Percentiles rank a stretch among this genome's conserved stretches.
These are phyloP conservation scores for Caerostris darwini DNA, from an alignment of 1,140 invertebrate genomes.

Conservation along the genomic window DNA sequence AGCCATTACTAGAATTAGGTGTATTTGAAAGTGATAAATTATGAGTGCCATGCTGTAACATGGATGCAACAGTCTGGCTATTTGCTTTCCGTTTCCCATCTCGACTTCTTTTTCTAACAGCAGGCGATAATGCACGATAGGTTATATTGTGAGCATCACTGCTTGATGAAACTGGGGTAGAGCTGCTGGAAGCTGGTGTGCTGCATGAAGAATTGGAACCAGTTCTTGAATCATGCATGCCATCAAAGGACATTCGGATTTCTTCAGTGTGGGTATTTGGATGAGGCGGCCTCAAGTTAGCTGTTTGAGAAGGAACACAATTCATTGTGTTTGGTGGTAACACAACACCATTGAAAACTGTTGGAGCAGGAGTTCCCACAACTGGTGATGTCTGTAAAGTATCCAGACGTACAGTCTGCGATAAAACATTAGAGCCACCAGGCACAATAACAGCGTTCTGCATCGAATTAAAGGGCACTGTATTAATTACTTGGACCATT, in stretches of 20 bases:
- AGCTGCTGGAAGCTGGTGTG: slow-evolving; percentile 78
- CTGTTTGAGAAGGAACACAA: slow-evolving; percentile 57
- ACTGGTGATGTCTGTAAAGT: slow-evolving; percentile 61
- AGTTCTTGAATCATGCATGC: slow-evolving; percentile 72
- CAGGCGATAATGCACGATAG: slow-evolving; percentile 79
- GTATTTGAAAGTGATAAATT: slow-evolving; percentile 80
- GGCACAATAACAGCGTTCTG: slow-evolving; percentile 89
- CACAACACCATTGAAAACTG: slow-evolving; percentile 74
- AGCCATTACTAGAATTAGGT: slow-evolving; percentile 40
- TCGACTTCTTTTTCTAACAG: slow-evolving; percentile 85
- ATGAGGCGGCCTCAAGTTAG: slow-evolving; percentile 51
- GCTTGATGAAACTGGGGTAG: slow-evolving; percentile 76
- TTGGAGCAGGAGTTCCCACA: slow-evolving; percentile 65
- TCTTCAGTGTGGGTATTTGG: slow-evolving; percentile 70
- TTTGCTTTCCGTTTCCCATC: slow-evolving; percentile 88
- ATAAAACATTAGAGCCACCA: slow-evolving; percentile 85
- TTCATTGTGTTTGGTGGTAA: slow-evolving; percentile 72
- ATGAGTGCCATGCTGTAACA: slow-evolving; percentile 88
- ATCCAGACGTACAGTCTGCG: slow-evolving; percentile 78
- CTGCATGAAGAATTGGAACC: slow-evolving; percentile 77
- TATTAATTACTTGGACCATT: slow-evolving; percentile 87
- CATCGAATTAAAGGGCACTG: slow-evolving; percentile 83
- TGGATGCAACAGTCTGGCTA: slow-evolving; percentile 87
- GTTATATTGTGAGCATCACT: slow-evolving; percentile 74
- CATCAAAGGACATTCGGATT: slow-evolving; percentile 56